Conservation (phyloP, 2,888 invertebrate species). For the Halictus ligatus region DNA sequence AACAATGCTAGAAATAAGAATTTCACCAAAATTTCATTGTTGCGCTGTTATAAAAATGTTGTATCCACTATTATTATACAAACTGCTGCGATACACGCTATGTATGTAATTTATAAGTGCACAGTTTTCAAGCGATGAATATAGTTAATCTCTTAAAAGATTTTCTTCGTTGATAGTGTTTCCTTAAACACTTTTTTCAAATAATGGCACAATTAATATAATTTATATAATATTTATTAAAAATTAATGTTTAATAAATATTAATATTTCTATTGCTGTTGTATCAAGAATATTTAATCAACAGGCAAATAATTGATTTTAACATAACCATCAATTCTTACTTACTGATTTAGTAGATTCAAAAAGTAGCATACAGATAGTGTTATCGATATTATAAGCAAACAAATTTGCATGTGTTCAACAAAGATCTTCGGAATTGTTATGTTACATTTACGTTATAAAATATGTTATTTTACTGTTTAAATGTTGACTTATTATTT, state of each 20-base stretch:
- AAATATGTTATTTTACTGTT: conserved; percentile 28
- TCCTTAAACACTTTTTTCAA: conserved; percentile 20
- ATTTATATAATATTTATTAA: conserved; percentile 19
- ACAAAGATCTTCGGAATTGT: conserved; percentile 37
- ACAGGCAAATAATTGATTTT: conserved; percentile 19
- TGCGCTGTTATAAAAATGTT: conserved; percentile 74
- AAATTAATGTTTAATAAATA: conserved; percentile 10
- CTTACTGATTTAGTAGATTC: not conserved
- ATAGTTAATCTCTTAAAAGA: conserved; percentile 6
- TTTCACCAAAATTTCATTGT: conserved; percentile 63
- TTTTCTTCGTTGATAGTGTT: conserved; percentile 31
- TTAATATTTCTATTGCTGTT: not conserved
- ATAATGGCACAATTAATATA: conserved; percentile 22
- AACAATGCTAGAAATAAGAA: conserved; percentile 65
- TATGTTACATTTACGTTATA: conserved; percentile 13
- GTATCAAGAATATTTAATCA: conserved; percentile 26
- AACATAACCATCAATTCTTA: not conserved
- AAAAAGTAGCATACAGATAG: conserved; percentile 19
- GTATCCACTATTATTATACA: conserved; percentile 78
- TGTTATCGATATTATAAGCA: conserved; percentile 25
- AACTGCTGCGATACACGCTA: conserved; percentile 77
- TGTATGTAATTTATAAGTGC: conserved; percentile 78
- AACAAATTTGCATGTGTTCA: conserved; percentile 49
- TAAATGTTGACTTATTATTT: conserved; percentile 8
- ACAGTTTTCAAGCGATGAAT: conserved; percentile 71